These are phyloP conservation scores for Terebella lapidaria DNA, from an alignment of 2,888 invertebrate genomes.

Conservation along the genomic window DNA sequence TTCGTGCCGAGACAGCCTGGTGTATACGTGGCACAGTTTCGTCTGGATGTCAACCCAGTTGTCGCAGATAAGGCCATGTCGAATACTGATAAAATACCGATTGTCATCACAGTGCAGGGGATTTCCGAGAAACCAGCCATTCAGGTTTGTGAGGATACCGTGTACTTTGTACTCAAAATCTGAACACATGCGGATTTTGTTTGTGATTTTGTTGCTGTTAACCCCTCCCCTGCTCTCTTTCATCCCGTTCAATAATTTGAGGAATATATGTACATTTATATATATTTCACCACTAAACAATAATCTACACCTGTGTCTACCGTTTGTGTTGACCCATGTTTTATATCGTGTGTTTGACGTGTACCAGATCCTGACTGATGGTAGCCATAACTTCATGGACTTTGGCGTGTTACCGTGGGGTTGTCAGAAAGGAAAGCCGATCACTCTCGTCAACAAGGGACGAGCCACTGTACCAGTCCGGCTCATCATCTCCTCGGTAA, in stretches of 20 bases:
- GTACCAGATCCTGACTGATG: conserved; percentile 11
- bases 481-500: conserved; percentile 33
- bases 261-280: too few relatives aligned
- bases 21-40: conserved; percentile 33
- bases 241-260: too few relatives aligned
- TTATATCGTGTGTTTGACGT: neutral
- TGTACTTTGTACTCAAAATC: too few relatives aligned
- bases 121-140: too few relatives aligned
- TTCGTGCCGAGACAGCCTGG: conserved; percentile 38
- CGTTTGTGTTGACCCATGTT: neutral
- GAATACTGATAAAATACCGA: too few relatives aligned
- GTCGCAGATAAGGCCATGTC: neutral
- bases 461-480: conserved; percentile 34
- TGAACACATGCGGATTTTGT: too few relatives aligned
- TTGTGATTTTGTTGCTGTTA: too few relatives aligned
- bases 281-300: too few relatives aligned
- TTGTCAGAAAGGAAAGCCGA: conserved; percentile 26
- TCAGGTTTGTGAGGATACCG: too few relatives aligned
- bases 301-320: neutral
- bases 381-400: conserved; percentile 20
- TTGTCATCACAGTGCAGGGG: neutral
- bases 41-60: neutral
- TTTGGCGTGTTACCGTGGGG: conserved; percentile 41
- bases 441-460: conserved; percentile 34
- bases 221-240: too few relatives aligned